Base-by-base conservation (phyloP, 2,888 invertebrate genomes). In the Bellardia pandia region DNA sequence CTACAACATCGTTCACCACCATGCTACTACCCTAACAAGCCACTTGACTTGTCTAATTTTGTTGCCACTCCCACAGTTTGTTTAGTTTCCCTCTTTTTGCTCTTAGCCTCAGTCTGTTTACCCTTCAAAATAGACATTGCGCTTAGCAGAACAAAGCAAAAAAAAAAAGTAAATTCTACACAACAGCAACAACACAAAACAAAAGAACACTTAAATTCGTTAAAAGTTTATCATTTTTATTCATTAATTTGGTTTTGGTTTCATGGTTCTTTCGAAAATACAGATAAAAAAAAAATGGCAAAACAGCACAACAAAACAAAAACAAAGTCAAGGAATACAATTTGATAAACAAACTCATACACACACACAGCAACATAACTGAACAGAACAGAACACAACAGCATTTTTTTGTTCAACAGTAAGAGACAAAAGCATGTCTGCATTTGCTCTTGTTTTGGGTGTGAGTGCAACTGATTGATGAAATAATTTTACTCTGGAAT, bases 161-260 rank as follows among this genome's bases (percentile, higher is more conserved):
- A 14, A 42, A 68, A 56, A 9, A 42, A 42, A 42, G n/a, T 45
- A 45, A 45, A 45, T 45, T 45, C 13, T 9, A 37, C 33, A 48
- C 33, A 48, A 42, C n/a, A 62, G 8, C 9, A 45, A 30, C 6
- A 68, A 0, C 6, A 30, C 3, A 4, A 14, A 69, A 40, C 37
- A 48, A 23, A 45, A 37, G 37, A 45, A 30, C 9, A 42, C 42
- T 53, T 82, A 75, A 82, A 68, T 68, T 75, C 68, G 48, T 60
- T 66, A 76, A 83, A 83, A 83, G 33, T 76, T 83, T 83, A 71
- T 62, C 68, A 71, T 71, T 69, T 83, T 53, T 68, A 71, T 53
- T 76, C 76, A 76, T 64, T 76, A 76, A 76, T 62, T 64, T 37
- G 62, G 76, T 76, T 76, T 64, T 53, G 53, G 64, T 64, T 76